Evolutionary conservation across 2,888 invertebrate species (phyloP), one percentile per base, ranked within the genome.

Genomic region (Stenodema calcarata): DNA sequence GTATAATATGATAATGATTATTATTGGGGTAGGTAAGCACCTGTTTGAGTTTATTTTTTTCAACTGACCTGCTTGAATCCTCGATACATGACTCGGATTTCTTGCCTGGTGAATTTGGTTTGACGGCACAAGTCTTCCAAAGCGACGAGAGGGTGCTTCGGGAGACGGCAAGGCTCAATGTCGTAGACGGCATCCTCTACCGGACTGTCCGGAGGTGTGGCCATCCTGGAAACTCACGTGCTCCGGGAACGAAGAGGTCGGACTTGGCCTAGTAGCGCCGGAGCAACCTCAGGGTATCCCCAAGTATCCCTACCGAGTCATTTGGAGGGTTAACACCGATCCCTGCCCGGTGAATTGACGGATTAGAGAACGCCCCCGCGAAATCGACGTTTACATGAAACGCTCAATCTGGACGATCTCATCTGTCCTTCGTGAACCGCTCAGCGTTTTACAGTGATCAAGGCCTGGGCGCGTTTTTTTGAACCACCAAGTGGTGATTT

Each of bases 1-100:
- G n/a, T n/a, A n/a, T n/a, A n/a, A n/a, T n/a, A n/a, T n/a, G n/a
- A n/a, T n/a, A n/a, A n/a, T n/a, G n/a, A n/a, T n/a, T n/a, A n/a
- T n/a, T n/a, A n/a, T n/a, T n/a, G n/a, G n/a, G n/a, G n/a, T n/a
- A n/a, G n/a, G n/a, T n/a, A n/a, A n/a, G n/a, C n/a, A n/a, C 35
- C 35, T 35, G 35, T 35, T 2, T 35, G 2, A 2, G 7, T 7
- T 35, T 35, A 7, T 12, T 7, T 47, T 47, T 47, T 47, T 69
- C 0, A 14, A 70, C 84, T 28, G 23, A 97, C 97, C 94, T 97
- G 97, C 92, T 99, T 99, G 92, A 99, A 99, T 89, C 98, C 98
- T 90, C 98, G 93, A 92, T 99, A 99, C 97, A 99, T 98, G 90
- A 98, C 96, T 90, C 98, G 94, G 89, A 99, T 97, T 92, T 99